phyloP scores from a whole-genome alignment of 1,140 invertebrate species.

The Aricia agestis region DNA sequence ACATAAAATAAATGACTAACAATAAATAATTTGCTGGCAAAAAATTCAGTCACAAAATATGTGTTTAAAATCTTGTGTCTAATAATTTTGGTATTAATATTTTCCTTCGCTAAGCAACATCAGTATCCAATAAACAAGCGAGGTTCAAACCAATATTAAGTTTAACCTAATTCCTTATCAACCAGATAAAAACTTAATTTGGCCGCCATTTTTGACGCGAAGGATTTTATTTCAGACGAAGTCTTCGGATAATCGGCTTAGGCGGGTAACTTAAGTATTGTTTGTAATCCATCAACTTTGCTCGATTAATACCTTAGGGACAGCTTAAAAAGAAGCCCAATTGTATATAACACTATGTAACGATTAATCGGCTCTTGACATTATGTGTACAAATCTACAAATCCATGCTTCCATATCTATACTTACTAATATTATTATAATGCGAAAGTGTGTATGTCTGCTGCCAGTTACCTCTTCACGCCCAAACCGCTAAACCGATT shows the following conservation, averaged over 20 bases:
- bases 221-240: neutral
- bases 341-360: neutral
- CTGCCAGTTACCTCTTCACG: too few relatives aligned
- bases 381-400: neutral
- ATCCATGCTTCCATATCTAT: too few relatives aligned
- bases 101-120: too few relatives aligned
- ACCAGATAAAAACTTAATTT: slow-evolving; percentile 2
- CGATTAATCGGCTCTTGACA: neutral
- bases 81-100: too few relatives aligned
- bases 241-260: slow-evolving; percentile 8
- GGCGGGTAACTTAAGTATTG: slow-evolving; percentile 7
- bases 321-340: slow-evolving; percentile 10
- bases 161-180: slow-evolving; percentile 5
- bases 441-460: too few relatives aligned
- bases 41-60: too few relatives aligned
- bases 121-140: too few relatives aligned
- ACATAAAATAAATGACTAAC: too few relatives aligned
- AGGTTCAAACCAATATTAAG: neutral
- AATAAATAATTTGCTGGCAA: too few relatives aligned
- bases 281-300: slow-evolving; percentile 10
- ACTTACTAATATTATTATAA: too few relatives aligned
- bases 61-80: too few relatives aligned
- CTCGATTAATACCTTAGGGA: neutral
- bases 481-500: too few relatives aligned
- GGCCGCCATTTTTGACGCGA: neutral